phyloP scores from a whole-genome alignment of 2,113 vertebrate genomes.

The Empidonax alnorum region DNA sequence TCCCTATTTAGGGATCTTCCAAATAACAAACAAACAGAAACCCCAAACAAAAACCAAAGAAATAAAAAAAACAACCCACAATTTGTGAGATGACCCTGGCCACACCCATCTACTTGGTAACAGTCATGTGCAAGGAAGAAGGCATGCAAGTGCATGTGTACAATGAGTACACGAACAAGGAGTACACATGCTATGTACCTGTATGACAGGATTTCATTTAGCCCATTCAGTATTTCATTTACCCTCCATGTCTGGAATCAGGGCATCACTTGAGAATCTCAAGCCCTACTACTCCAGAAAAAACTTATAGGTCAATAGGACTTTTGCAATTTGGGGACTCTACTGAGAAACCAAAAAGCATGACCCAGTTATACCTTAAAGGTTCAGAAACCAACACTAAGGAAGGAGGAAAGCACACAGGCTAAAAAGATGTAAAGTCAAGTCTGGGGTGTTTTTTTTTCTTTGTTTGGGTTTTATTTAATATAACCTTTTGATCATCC shows the following conservation, averaged over 20 bases:
- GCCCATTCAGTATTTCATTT: neutral
- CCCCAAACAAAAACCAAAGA: neutral
- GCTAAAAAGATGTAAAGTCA: neutral
- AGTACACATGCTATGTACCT: neutral
- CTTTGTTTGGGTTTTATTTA: neutral
- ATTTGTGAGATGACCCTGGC: neutral
- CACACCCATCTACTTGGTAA: neutral
- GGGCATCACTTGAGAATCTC: neutral
- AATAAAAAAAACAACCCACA: neutral
- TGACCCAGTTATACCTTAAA: neutral
- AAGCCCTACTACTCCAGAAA: neutral
- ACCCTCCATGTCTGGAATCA: neutral
- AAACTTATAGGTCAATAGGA: neutral
- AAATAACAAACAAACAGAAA: neutral
- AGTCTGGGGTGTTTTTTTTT: accelerated
- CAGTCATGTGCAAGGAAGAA: neutral
- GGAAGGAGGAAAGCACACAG: neutral
- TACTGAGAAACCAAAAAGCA: neutral
- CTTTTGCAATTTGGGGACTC: neutral
- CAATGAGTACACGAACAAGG: neutral
- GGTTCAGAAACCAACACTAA: neutral
- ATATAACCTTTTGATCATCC: neutral
- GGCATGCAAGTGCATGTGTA: accelerated
- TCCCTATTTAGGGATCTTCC: neutral
- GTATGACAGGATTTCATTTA: neutral